Evolutionary conservation across 2,797 vertebrate genomes (phyloP).

Genomic region (Malacoraja senta): DNA sequence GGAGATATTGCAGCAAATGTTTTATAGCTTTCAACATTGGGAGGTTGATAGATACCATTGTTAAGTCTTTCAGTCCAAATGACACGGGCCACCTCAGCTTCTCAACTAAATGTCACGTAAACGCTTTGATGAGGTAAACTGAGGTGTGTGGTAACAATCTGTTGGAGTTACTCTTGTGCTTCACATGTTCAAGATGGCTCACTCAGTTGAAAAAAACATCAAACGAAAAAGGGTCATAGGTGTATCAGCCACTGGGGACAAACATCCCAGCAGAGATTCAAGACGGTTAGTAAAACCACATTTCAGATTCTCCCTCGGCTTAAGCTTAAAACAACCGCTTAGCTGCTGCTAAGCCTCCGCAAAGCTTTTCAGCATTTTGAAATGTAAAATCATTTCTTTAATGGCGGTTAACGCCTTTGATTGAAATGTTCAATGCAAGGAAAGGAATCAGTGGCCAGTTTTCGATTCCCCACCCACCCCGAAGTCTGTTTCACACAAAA

Average conservation of each 20-base stretch:
- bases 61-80: constrained; percentile 57
- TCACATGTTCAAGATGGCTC: constrained; percentile 57
- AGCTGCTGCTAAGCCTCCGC: constrained; percentile 46
- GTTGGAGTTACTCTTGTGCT: constrained; percentile 66
- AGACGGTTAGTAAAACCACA: constrained; percentile 43
- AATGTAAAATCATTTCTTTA: constrained; percentile 45
- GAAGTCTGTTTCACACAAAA: not conserved
- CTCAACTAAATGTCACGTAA: constrained; percentile 20
- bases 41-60: constrained; percentile 57
- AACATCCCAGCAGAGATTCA: constrained; percentile 51
- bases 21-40: constrained; percentile 73
- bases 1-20: constrained; percentile 48
- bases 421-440: constrained; percentile 44
- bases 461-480: not conserved
- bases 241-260: constrained; percentile 57
- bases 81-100: constrained; percentile 40
- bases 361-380: constrained; percentile 45
- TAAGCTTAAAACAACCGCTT: constrained; percentile 58
- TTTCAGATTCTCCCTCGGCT: constrained; percentile 58
- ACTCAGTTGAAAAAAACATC: constrained; percentile 58
- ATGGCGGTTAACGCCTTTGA: constrained; percentile 48
- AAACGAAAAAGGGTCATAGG: constrained; percentile 54
- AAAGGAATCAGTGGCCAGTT: constrained; percentile 42
- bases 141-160: constrained; percentile 65
- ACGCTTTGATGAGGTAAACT: constrained; percentile 61